Evolutionary conservation across 2,888 invertebrate genomes (phyloP).

Genomic region (Cosmopolites sordidus): DNA sequence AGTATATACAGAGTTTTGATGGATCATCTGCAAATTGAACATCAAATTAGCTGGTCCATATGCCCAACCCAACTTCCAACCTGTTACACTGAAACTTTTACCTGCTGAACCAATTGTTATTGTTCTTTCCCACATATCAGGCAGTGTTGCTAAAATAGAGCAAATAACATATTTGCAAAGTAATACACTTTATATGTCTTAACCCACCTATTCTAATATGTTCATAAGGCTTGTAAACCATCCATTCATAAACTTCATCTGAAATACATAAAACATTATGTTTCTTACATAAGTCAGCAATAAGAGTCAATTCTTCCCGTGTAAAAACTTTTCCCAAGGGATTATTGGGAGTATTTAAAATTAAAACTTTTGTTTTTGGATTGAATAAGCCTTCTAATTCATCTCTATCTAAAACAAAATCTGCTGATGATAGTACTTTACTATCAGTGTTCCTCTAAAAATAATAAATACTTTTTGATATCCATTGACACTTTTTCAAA

Average conservation of each 20-base stretch:
- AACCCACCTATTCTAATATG: conserved; percentile 83
- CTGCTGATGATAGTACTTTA: conserved; percentile 61
- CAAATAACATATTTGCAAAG: neutral
- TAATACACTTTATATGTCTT: neutral
- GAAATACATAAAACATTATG: conserved; percentile 88
- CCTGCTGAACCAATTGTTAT: conserved; percentile 96
- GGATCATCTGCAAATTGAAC: conserved; percentile 77
- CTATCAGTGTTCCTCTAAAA: conserved; percentile 40
- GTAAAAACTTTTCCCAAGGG: conserved; percentile 91
- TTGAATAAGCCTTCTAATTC: conserved; percentile 80
- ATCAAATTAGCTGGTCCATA: conserved; percentile 83
- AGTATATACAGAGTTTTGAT: conserved; percentile 93
- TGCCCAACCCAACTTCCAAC: conserved; percentile 97
- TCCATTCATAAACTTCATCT: conserved; percentile 99
- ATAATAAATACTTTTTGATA: too few species aligned
- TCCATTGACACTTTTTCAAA: too few species aligned
- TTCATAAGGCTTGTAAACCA: conserved; percentile 76
- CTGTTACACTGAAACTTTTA: conserved; percentile 96
- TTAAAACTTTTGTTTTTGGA: conserved; percentile 85
- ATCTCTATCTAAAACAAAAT: conserved; percentile 82
- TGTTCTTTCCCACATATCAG: conserved; percentile 97
- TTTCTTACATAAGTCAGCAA: conserved; percentile 87
- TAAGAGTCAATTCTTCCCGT: conserved; percentile 62
- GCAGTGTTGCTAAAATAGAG: conserved; percentile 67
- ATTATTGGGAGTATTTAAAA: conserved; percentile 97